Conservation (phyloP, 2,113 vertebrate species). For the Eubucco bourcierii region DNA sequence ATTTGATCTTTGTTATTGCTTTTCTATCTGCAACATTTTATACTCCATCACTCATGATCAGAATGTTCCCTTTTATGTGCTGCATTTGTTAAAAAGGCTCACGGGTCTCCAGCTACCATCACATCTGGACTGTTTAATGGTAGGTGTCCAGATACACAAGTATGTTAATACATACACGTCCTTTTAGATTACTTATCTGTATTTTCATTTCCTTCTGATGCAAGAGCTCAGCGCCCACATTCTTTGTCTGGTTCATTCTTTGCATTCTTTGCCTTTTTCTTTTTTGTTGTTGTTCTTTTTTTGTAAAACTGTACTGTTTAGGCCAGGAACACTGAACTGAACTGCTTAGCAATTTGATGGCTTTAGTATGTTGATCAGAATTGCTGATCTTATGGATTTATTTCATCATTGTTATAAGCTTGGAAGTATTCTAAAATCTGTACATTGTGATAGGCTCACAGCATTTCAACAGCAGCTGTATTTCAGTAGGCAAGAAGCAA, state of each 20-base stretch:
- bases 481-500: constrained; percentile 24
- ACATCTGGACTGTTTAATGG: background rate
- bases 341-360: background rate
- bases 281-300: background rate
- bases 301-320: background rate
- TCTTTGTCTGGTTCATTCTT: background rate
- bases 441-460: background rate
- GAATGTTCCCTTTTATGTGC: background rate
- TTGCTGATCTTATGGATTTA: constrained; percentile 10
- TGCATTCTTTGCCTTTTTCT: background rate
- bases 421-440: constrained; percentile 15
- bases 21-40: background rate
- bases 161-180: constrained; percentile 19
- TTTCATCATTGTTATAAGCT: constrained; percentile 6
- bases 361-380: constrained; percentile 31
- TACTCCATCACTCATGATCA: background rate
- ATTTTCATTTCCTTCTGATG: background rate
- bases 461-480: constrained; percentile 19
- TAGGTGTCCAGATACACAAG: background rate
- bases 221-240: background rate
- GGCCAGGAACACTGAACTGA: background rate
- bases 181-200: background rate
- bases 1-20: background rate
- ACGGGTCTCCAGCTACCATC: background rate
- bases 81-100: constrained; percentile 13